Conservation (phyloP, 2,888 invertebrate species). For the Euproctis similis region DNA sequence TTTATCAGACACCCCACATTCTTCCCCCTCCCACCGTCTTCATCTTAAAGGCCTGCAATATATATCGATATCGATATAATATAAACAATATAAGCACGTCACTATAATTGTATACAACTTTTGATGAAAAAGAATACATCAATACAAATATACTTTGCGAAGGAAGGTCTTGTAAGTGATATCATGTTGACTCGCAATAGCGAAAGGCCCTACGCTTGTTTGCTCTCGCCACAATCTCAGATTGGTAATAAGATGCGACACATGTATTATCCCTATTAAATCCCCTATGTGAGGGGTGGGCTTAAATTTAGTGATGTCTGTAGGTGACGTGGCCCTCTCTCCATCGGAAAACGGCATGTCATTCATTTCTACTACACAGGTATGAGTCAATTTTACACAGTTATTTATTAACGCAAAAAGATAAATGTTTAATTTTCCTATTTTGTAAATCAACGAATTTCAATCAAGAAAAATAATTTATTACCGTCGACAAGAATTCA, state of each 20-base stretch:
- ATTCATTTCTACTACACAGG: conserved; percentile 11
- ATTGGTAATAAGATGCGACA: conserved; percentile 74
- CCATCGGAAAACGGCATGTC: conserved; percentile 23
- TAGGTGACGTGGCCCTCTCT: conserved; percentile 26
- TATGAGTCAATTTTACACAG: conserved; percentile 6
- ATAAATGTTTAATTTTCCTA: too few relatives aligned
- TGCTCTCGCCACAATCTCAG: conserved; percentile 65
- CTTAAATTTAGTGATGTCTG: conserved; percentile 59
- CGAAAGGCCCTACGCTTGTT: conserved; percentile 56
- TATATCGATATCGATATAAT: background rate
- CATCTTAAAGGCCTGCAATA: too few relatives aligned
- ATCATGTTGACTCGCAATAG: conserved; percentile 60
- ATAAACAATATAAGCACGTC: conserved; percentile 2
- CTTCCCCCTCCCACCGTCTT: too few relatives aligned
- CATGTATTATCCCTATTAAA: conserved; percentile 71
- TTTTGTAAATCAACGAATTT: too few relatives aligned
- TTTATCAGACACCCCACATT: too few relatives aligned
- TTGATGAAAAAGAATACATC: conserved; percentile 53
- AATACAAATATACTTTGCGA: conserved; percentile 57
- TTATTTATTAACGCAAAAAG: too few relatives aligned
- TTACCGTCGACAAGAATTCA: too few relatives aligned
- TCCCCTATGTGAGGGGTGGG: conserved; percentile 58
- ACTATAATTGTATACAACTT: conserved; percentile 38
- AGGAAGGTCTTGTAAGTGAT: conserved; percentile 60
- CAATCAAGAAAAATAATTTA: too few relatives aligned